Percentiles rank a stretch among this genome's conserved stretches.
Evolutionary conservation across 2,797 vertebrate genomes (phyloP).

Genomic region (Masticophis lateralis): DNA sequence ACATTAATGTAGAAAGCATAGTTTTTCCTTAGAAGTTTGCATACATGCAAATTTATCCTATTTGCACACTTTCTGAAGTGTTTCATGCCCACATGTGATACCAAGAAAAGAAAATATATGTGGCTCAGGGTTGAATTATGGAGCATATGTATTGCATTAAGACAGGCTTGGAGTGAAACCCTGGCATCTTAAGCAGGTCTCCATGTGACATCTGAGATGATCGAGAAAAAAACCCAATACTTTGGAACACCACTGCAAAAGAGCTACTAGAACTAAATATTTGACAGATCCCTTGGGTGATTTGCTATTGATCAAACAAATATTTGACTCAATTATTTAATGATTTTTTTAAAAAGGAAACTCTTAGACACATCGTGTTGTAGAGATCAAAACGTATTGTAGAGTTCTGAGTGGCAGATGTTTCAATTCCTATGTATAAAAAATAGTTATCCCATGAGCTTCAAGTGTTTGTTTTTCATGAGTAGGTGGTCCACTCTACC

Average conservation of each 20-base stretch:
- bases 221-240: not conserved
- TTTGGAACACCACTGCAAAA: not conserved
- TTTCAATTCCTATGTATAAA: not conserved
- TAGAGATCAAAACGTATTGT: not conserved
- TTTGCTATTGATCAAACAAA: not conserved
- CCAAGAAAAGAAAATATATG: not conserved
- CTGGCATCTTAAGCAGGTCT: not conserved
- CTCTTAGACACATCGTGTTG: not conserved
- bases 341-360: not conserved
- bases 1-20: not conserved
- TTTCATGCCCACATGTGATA: not conserved
- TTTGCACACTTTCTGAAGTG: not conserved
- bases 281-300: not conserved
- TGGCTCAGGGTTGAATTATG: not conserved
- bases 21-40: not conserved
- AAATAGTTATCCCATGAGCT: not conserved
- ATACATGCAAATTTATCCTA: not conserved
- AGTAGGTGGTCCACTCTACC: not conserved
- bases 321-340: not conserved
- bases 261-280: not conserved
- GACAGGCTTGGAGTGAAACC: not conserved
- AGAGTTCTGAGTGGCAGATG: not conserved
- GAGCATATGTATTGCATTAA: not conserved
- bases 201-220: not conserved
- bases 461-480: not conserved